Conservation (phyloP, 1,140 invertebrate genomes). For the Brachionus manjavacas region DNA sequence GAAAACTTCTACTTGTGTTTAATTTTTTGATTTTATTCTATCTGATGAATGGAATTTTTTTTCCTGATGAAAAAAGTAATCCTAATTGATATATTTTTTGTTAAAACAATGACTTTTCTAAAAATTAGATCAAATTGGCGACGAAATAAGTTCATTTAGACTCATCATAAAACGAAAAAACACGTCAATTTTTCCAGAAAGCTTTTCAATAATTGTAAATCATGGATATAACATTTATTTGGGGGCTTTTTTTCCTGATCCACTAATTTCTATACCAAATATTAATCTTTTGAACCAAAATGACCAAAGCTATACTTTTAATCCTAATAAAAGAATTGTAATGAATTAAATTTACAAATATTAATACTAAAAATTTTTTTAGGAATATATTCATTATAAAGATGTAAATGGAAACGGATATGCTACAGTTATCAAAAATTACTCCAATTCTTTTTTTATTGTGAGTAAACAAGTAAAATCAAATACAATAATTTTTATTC, state of each 20-base stretch:
- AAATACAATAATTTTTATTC: not conserved
- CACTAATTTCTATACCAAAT: not conserved
- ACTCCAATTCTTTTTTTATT: not conserved
- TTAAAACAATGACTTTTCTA: not conserved
- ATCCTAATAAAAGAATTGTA: not conserved
- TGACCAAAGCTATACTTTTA: not conserved
- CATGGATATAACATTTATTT: not conserved
- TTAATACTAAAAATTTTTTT: not conserved
- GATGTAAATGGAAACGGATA: not conserved
- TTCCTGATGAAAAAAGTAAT: not conserved
- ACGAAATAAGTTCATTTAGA: not conserved
- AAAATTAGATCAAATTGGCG: not conserved
- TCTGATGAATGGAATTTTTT: not conserved
- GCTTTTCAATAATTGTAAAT: not conserved
- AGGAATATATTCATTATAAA: not conserved
- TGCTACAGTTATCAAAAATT: not conserved
- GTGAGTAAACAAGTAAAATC: not conserved
- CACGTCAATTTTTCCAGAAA: not conserved
- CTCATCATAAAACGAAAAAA: not conserved
- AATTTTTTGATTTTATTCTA: not conserved
- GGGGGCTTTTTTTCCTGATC: not conserved
- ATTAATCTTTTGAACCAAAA: not conserved
- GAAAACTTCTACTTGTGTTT: not conserved
- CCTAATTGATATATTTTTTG: too few relatives aligned
- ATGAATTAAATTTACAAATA: not conserved